phyloP scores from a whole-genome alignment of 2,888 invertebrate genomes.

The Acleris emargana region DNA sequence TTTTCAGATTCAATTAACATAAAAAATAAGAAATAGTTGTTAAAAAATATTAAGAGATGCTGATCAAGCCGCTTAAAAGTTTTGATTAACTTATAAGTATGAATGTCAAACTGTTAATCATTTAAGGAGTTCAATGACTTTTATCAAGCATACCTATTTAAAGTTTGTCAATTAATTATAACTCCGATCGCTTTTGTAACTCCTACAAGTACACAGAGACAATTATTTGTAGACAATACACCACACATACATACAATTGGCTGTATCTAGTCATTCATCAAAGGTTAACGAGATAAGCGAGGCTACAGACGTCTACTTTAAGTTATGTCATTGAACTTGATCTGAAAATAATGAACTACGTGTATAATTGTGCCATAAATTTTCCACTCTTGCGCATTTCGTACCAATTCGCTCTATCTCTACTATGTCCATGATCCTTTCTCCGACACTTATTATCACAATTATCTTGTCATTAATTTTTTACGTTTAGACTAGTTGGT shows the following conservation, averaged over 20 bases:
- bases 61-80: constrained; percentile 9
- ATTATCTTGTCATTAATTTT: too few relatives aligned
- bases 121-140: too few relatives aligned
- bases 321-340: constrained; percentile 60
- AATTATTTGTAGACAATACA: constrained; percentile 8
- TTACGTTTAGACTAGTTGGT: too few relatives aligned
- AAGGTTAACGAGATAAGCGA: constrained; percentile 34
- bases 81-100: constrained; percentile 17
- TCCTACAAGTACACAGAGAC: not conserved
- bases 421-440: too few relatives aligned
- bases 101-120: not conserved
- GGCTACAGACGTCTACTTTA: constrained; percentile 12
- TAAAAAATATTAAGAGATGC: constrained; percentile 9
- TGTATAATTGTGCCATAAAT: constrained; percentile 1
- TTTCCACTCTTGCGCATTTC: constrained; percentile 5
- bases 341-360: constrained; percentile 32
- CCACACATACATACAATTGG: constrained; percentile 1
- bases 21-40: too few relatives aligned
- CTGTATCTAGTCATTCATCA: constrained; percentile 16
- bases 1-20: constrained; percentile 15
- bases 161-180: too few relatives aligned
- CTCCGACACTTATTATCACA: too few relatives aligned
- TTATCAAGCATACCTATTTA: too few relatives aligned
- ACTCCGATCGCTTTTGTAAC: not conserved
- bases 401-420: not conserved